A percentile compares a stretch with the other conserved stretches of the same genome.
Conservation (phyloP, 2,888 invertebrate species). For the Cantharis rustica region DNA sequence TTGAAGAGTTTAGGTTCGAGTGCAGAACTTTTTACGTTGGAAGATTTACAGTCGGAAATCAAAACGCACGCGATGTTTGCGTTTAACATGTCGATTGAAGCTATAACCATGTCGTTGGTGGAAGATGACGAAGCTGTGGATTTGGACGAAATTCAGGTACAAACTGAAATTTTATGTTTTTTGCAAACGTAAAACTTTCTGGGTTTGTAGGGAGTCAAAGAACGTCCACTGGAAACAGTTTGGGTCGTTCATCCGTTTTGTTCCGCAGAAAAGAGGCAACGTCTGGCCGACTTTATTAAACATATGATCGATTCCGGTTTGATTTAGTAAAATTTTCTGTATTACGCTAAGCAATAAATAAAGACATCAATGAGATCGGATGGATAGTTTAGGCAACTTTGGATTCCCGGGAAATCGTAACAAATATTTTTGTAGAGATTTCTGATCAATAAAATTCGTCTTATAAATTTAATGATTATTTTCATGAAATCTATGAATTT, state of each 20-base stretch:
- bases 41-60: slow-evolving; percentile 60
- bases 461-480: too few species aligned
- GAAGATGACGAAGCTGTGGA: slow-evolving; percentile 63
- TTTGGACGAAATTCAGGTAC: slow-evolving; percentile 62
- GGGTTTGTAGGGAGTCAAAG: slow-evolving; percentile 58
- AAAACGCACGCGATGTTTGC: slow-evolving; percentile 63
- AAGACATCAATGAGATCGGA: too few species aligned
- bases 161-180: slow-evolving; percentile 38
- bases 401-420: too few species aligned
- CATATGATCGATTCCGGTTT: slow-evolving; percentile 62
- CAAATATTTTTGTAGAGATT: too few species aligned
- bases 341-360: neutral
- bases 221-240: slow-evolving; percentile 64
- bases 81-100: slow-evolving; percentile 65
- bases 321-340: neutral
- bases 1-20: slow-evolving; percentile 66
- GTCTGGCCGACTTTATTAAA: slow-evolving; percentile 68
- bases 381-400: too few species aligned
- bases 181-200: neutral
- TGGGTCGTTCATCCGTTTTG: slow-evolving; percentile 68
- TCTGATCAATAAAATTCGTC: too few species aligned
- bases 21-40: slow-evolving; percentile 61
- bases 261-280: slow-evolving; percentile 61
- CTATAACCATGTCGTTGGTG: slow-evolving; percentile 62
- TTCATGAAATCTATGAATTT: too few species aligned